Evolutionary conservation across 1,140 invertebrate genomes (phyloP).

Genomic region (Anoplophora glabripennis): DNA sequence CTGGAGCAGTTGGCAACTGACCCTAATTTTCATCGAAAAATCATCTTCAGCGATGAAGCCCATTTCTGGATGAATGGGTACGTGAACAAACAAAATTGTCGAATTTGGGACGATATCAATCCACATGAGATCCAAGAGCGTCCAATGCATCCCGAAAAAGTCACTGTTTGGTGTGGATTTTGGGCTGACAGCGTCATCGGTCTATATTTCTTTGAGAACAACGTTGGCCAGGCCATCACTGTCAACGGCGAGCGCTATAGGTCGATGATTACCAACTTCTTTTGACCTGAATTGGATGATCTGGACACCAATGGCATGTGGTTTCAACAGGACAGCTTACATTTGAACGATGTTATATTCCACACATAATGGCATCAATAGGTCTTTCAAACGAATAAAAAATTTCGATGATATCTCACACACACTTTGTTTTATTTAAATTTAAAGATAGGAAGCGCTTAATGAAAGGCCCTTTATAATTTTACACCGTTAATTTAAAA

Average conservation of each 20-base stretch:
- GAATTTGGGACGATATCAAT: constrained; percentile 12
- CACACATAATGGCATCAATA: too few relatives aligned
- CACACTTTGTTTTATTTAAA: too few relatives aligned
- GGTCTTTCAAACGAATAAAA: too few relatives aligned
- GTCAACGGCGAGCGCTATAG: constrained; percentile 24
- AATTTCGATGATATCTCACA: too few relatives aligned
- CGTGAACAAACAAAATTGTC: constrained; percentile 14
- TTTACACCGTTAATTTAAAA: too few relatives aligned
- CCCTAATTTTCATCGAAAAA: constrained; percentile 8
- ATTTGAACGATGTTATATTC: too few relatives aligned
- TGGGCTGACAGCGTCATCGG: constrained; percentile 24
- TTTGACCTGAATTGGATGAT: constrained; percentile 22
- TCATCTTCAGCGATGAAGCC: constrained; percentile 17
- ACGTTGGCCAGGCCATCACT: constrained; percentile 17
- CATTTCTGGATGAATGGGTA: constrained; percentile 11
- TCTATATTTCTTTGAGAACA: constrained; percentile 19
- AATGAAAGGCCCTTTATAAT: too few relatives aligned
- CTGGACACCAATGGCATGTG: constrained; percentile 22
- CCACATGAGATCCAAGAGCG: constrained; percentile 15
- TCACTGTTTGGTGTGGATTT: constrained; percentile 26
- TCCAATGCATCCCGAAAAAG: constrained; percentile 12
- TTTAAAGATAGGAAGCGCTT: too few relatives aligned
- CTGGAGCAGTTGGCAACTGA: constrained; percentile 19
- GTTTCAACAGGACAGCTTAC: constrained; percentile 47
- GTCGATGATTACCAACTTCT: constrained; percentile 24